Percentiles rank a stretch among this genome's conserved stretches.
These are phyloP conservation scores for Hydrophis major DNA, from an alignment of 2,797 vertebrate genomes.

Conservation along the genomic window DNA sequence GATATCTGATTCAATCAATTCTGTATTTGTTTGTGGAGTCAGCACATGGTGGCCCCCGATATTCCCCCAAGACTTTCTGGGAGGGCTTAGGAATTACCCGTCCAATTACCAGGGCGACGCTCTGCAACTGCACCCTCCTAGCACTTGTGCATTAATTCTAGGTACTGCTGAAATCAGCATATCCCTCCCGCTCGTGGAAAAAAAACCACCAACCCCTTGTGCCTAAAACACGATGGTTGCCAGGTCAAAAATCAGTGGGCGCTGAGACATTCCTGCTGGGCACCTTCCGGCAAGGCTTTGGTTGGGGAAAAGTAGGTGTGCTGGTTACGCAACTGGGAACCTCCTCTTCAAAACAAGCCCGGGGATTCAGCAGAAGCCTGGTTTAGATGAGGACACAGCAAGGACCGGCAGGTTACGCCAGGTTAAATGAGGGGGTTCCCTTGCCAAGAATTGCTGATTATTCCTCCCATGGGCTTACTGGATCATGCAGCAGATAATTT, in stretches of 20 bases:
- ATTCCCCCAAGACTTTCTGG: neutral
- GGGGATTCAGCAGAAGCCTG: fast-evolving
- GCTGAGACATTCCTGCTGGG: neutral
- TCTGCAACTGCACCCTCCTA: neutral
- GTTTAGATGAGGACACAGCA: neutral
- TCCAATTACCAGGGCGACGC: neutral
- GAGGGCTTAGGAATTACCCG: neutral
- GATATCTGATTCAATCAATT: neutral
- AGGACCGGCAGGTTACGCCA: neutral
- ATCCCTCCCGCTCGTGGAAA: neutral
- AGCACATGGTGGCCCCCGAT: neutral
- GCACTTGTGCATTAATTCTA: neutral
- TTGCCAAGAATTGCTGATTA: neutral
- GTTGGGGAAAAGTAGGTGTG: neutral
- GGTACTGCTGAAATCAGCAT: neutral
- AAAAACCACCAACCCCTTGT: neutral
- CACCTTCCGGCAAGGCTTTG: neutral
- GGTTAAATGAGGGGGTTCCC: neutral
- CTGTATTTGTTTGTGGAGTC: neutral
- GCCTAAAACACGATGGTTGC: conserved; percentile 5
- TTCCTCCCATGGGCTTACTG: neutral
- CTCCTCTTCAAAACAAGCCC: neutral
- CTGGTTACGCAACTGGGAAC: neutral
- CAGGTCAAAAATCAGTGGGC: neutral
- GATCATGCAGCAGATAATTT: neutral